Evolutionary conservation across 2,888 invertebrate species (phyloP).

Genomic region (Miltochrista miniata): DNA sequence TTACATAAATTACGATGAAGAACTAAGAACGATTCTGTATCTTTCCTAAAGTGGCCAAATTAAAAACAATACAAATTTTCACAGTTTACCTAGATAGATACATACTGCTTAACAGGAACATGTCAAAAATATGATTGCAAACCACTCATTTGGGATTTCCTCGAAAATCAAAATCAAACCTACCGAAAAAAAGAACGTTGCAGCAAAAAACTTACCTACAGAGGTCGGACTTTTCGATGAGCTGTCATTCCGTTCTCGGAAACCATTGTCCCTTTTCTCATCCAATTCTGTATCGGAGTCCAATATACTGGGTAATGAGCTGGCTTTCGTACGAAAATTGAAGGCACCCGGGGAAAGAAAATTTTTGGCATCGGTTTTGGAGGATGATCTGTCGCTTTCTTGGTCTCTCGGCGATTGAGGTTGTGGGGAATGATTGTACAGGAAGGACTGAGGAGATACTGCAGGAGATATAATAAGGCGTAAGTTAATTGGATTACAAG

Average conservation of each 20-base stretch:
- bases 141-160: too few species aligned
- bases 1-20: too few species aligned
- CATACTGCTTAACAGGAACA: too few species aligned
- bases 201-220: slow-evolving; percentile 70
- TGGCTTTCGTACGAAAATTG: slow-evolving; percentile 85
- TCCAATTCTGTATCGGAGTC: slow-evolving; percentile 89
- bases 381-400: slow-evolving; percentile 44
- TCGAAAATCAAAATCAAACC: too few species aligned
- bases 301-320: slow-evolving; percentile 92
- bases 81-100: too few species aligned
- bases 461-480: slow-evolving; percentile 86
- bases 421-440: slow-evolving; percentile 62
- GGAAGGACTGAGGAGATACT: slow-evolving; percentile 70
- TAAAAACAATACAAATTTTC: too few species aligned
- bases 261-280: slow-evolving; percentile 74
- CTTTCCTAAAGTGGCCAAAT: too few species aligned
- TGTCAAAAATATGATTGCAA: too few species aligned
- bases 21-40: too few species aligned
- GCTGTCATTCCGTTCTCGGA: slow-evolving; percentile 71
- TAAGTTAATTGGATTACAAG: slow-evolving; percentile 75
- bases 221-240: slow-evolving; percentile 87
- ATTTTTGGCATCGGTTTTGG: slow-evolving; percentile 71
- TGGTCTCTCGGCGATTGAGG: slow-evolving; percentile 52
- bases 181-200: background rate
- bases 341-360: slow-evolving; percentile 84